Base-by-base conservation (phyloP, 2,113 vertebrate genomes). In the Ibidorhyncha struthersii region DNA sequence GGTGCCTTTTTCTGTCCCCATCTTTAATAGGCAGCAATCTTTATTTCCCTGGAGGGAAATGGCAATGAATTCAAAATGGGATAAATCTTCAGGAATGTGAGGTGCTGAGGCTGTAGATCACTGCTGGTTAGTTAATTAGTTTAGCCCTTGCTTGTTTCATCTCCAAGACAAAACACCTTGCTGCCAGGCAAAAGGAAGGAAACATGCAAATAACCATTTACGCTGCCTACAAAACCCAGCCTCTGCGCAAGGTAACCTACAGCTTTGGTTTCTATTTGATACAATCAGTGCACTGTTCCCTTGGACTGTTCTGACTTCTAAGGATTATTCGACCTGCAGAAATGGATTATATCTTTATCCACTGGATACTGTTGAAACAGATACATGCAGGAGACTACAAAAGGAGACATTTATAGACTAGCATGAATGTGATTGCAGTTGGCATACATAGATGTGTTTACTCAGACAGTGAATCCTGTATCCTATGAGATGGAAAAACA, bases 1-100 rank as follows among this genome's bases (percentile, higher is more conserved):
- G 98, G 98, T 99, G 98, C 98, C 98, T 98, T 99, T 98, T 98
- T 98, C 98, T 98, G 98, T 99, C 98, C 98, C 98, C 97, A 96
- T 98, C 98, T 98, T 99, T 99, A 99, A 99, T 98, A 98, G 98
- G 98, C 98, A 98, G 98, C 98, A 98, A 98, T 98, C 96, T 99
- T 98, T 98, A 98, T 99, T 98, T 98, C 98, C 98, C 98, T 98
- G 95, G 98, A 98, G 98, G 97, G 89, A 98, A 98, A 98, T 98
- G 98, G 97, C 97, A 98, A 97, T 98, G 98, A 98, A 98, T 98
- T 98, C 96, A 92, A 98, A 99, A 98, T 98, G 93, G 98, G 97
- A 98, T 98, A 98, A 98, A 98, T 98, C 98, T 98, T 97, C 97
- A 98, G 94, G 97, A 98, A 98, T 98, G 98, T 93, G 97, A 98